Evolutionary conservation across 35 echinoderm and acorn worm genomes (phyloP), one percentile per base, ranked within the genome.

Genomic region (Ptychodera flava): DNA sequence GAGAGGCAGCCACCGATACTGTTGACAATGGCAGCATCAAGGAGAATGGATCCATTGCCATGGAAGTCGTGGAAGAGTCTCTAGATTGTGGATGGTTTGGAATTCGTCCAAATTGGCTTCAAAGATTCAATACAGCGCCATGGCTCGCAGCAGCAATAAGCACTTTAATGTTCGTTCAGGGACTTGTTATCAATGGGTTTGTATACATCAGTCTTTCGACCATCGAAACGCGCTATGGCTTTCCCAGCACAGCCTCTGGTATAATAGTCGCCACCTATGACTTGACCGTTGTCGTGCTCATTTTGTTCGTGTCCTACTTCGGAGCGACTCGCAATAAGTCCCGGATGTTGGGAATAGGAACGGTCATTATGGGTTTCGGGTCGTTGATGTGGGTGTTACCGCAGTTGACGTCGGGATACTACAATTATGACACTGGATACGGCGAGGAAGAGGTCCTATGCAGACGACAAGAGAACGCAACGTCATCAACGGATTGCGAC

Each of bases 261-360:
- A 78, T 90, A 22, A 90, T 97, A 78, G 94, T 88, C 15, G 90
- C 85, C 78, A 89, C 89, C 15, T 97, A 97, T 37, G 94, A 97
- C 78, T 87, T 97, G 31, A 77, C 91, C 0, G 84, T 81, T 31
- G 76, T 92, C 36, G 30, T 88, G 33, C 81, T 97, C 0, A 85
- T 92, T 1, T 36, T 92, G 0, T 97, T 97, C 78, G 94, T 97
- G 77, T 90, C 88, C 15, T 97, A 97, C 78, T 92, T 97, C 37
- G 94, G 94, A 0, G 94, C 87, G 52, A 78, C 85, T 2, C 84
- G 94, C 16, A 88, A 88, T 78, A 92, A 93, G 45, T 88, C 94
- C 0, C 33, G 84, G 1, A 92, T 88, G 88, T 79, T 93, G 0
- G 94, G 88, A 16, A 36, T 83, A 38, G 94, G 91, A 31, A 81